Conservation (phyloP, 2,113 vertebrate genomes). For the Chrysemys picta region DNA sequence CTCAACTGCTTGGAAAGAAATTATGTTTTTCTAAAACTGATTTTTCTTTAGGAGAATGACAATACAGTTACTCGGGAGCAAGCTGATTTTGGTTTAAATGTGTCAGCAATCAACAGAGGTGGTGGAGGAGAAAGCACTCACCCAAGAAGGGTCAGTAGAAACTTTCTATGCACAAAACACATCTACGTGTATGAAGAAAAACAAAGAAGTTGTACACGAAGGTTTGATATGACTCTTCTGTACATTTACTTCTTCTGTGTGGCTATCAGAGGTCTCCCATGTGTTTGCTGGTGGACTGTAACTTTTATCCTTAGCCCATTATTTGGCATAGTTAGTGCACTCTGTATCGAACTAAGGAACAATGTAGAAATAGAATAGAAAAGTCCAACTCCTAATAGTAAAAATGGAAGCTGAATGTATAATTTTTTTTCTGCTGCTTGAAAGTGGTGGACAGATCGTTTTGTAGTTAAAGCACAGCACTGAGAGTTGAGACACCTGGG, state of each 20-base stretch:
- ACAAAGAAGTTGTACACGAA: not conserved
- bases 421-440: not conserved
- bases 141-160: constrained; percentile 78
- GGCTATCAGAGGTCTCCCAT: not conserved
- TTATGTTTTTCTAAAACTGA: not conserved
- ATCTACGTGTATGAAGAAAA: not conserved
- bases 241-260: not conserved
- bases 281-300: not conserved
- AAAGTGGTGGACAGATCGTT: not conserved
- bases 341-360: not conserved
- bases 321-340: not conserved
- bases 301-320: not conserved
- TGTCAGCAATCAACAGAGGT: constrained; percentile 82
- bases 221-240: not conserved
- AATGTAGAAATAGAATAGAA: not conserved
- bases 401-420: not conserved
- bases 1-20: not conserved
- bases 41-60: constrained; percentile 78
- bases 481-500: not conserved
- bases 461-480: not conserved
- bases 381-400: not conserved
- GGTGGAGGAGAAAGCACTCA: constrained; percentile 61
- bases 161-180: not conserved
- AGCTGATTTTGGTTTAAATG: constrained; percentile 85
- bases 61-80: constrained; percentile 55